Evolutionary conservation across 2,888 invertebrate species (phyloP).

Genomic region (Lottia gigantea): DNA sequence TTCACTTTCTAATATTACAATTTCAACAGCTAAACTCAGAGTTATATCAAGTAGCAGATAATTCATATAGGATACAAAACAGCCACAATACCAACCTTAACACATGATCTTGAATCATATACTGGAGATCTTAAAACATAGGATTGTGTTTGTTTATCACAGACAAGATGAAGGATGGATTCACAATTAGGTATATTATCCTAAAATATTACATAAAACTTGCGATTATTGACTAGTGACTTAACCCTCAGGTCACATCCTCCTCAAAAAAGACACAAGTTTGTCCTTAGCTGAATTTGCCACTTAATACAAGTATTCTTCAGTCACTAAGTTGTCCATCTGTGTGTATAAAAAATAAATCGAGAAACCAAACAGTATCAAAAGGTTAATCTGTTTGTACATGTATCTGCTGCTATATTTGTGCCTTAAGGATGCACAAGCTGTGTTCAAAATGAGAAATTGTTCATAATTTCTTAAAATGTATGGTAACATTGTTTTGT

Average conservation of each 20-base stretch:
- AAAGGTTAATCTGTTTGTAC: background rate
- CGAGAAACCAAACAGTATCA: background rate
- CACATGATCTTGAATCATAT: constrained; percentile 54
- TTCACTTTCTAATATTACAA: no score
- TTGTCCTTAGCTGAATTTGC: no score
- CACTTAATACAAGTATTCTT: no score
- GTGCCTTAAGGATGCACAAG: background rate
- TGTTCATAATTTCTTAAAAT: background rate
- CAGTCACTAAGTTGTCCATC: no score
- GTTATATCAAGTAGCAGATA: no score
- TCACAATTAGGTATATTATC: constrained; percentile 56
- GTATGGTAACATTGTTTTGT: no score
- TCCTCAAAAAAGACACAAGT: no score
- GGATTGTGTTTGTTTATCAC: constrained; percentile 56
- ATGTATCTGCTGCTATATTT: background rate
- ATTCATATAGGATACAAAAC: no score
- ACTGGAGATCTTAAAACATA: constrained; percentile 61
- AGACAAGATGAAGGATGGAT: constrained; percentile 58
- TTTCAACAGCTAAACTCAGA: no score
- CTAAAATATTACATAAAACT: constrained; percentile 38
- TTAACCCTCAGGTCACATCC: no score
- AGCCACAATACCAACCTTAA: constrained; percentile 48
- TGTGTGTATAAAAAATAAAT: background rate
- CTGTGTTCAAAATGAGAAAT: no score
- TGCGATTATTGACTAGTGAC: background rate